These are phyloP conservation scores for Mobula hypostoma DNA, from an alignment of 2,113 vertebrate genomes.

Conservation along the genomic window DNA sequence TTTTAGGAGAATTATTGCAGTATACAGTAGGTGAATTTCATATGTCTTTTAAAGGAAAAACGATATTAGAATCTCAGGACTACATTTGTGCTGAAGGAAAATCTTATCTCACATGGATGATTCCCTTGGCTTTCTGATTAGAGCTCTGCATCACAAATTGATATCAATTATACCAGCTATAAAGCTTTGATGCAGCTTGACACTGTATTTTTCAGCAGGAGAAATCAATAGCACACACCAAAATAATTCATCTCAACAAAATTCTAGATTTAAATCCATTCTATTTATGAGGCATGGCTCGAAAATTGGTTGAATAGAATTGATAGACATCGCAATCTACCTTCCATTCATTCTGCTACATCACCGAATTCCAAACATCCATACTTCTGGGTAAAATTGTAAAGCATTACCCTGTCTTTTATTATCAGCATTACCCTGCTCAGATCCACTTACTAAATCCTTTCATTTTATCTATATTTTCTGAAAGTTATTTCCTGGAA, in stretches of 20 bases:
- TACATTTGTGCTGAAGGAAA: neutral
- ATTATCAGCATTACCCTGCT: too few species aligned
- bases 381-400: neutral
- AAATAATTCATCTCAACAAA: neutral
- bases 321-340: neutral
- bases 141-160: neutral
- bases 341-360: neutral
- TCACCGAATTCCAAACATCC: neutral
- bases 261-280: neutral
- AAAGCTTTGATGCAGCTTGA: neutral
- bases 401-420: too few species aligned
- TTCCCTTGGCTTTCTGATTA: neutral
- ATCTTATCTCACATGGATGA: neutral
- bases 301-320: neutral
- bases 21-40: neutral
- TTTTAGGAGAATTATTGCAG: neutral
- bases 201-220: neutral
- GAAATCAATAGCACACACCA: neutral
- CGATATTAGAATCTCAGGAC: neutral
- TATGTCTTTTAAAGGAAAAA: neutral
- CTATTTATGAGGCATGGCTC: neutral
- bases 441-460: too few species aligned
- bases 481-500: too few species aligned
- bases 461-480: too few species aligned
- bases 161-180: neutral